Evolutionary conservation across 2,888 invertebrate genomes (phyloP), one percentile per base, ranked within the genome.

Genomic region (Leucophenga maculata): DNA sequence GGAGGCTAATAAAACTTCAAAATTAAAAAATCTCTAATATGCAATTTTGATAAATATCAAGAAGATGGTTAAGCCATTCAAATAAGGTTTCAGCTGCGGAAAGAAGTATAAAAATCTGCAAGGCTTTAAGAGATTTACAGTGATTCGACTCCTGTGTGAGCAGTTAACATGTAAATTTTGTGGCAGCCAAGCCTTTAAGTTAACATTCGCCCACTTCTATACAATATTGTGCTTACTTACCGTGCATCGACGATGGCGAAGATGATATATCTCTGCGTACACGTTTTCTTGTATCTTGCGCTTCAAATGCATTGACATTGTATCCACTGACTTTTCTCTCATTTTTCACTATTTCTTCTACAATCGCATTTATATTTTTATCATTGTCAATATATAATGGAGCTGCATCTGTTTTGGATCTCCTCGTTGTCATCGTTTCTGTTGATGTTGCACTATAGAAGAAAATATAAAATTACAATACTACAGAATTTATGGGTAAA

Each of bases 171-270:
- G n/a, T n/a, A n/a, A n/a, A n/a, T n/a, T n/a, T n/a, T n/a, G n/a
- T n/a, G n/a, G n/a, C n/a, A n/a, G n/a, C n/a, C n/a, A n/a, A n/a
- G n/a, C n/a, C n/a, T n/a, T n/a, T n/a, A n/a, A n/a, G n/a, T 4
- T 26, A 26, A 26, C 26, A 26, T 26, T 26, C 26, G 26, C 26
- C 26, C 26, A 26, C 26, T 26, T 4, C 3, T 39, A 39, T 39
- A 39, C 39, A 6, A 11, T 39, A 39, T 26, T 44, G 16, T 55
- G 22, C 16, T 20, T n/a, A 50, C 86, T 87, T 83, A 82, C 87
- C 86, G 71, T 87, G 87, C 86, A 87, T 86, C 65, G 87, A 85
- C 64, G 86, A 78, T 62, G 86, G 85, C 67, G 87, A 80, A 65
- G 87, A 82, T 68, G 80, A 77, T 39, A 86, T 86, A 73, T 87